Evolutionary conservation across 53 echinoderm and acorn worm genomes (phyloP), one percentile per base, ranked within the genome.

Genomic region (Holothuria leucospilota): DNA sequence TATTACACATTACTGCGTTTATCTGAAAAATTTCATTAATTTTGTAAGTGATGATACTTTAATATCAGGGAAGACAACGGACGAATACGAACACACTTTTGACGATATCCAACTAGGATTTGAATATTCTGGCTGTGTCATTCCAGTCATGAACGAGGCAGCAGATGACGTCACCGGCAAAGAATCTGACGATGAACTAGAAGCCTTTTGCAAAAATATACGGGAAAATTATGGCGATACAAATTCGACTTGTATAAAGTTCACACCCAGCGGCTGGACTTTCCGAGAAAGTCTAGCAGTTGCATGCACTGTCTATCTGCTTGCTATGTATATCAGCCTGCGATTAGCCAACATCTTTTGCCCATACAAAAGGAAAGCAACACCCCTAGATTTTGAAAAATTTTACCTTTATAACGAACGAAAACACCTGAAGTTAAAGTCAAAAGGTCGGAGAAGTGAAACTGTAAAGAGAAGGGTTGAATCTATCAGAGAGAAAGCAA

Each of bases 401-500:
- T 30, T 72, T 49, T 72, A 72, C 30, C 20, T 72, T 21, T 5
- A 29, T n/a, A 42, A 41, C n/a, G 72, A 72, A 72, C 26, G 30
- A 30, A 20, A 42, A 20, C 72, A 18, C 13, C 8, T 72, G 15
- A 20, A 5, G n/a, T 8, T 21, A 20, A 24, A 38, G 29, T 26
- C 30, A 15, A 18, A 16, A 18, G 27, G 11, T 23, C 41, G 39
- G 42, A 72, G 49, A 3, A 40, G n/a, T 16, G 21, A 72, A 41
- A 7, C 20, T 21, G 42, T 29, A 6, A 69, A 10, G 39, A 24
- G 42, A 72, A 72, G 41, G 14, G 40, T 72, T 18, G 40, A 72
- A 21, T 72, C 72, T 39, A 72, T 72, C 42, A 39, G 20, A 42
- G 72, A 39, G 21, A 72, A 29, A 42, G 72, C 72, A 23, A 41